Evolutionary conservation across 2,113 vertebrate genomes (phyloP).

Genomic region (Coracopsis vasa): DNA sequence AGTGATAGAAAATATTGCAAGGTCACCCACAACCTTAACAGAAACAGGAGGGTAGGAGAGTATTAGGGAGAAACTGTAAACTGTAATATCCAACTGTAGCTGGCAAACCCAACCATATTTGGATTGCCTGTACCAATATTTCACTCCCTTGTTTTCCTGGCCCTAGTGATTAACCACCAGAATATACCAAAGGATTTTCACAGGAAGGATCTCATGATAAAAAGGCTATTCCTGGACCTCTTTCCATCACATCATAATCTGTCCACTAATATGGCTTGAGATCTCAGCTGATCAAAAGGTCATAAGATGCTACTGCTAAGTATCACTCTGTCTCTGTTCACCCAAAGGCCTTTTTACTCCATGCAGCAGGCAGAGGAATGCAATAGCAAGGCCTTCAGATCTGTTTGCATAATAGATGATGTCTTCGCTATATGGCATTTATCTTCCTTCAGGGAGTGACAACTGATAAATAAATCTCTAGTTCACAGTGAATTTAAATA

Average conservation of each 20-base stretch:
- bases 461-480: constrained; percentile 48
- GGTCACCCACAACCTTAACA: neutral
- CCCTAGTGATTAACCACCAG: neutral
- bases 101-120: neutral
- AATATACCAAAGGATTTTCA: neutral
- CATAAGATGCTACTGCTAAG: constrained; percentile 19
- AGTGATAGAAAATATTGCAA: neutral
- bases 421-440: neutral
- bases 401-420: constrained; percentile 35
- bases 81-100: neutral
- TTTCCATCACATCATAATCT: constrained; percentile 67
- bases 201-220: constrained; percentile 24
- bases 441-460: constrained; percentile 30
- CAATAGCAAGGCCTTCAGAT: neutral
- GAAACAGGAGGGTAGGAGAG: neutral
- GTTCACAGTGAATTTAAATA: constrained; percentile 25
- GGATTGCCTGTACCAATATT: neutral
- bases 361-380: neutral
- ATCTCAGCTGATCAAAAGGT: constrained; percentile 61
- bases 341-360: neutral
- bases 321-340: neutral
- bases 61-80: neutral
- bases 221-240: constrained; percentile 44
- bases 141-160: neutral
- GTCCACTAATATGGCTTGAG: constrained; percentile 51